Base-by-base conservation (phyloP, 2,888 invertebrate species). In the Drosophila diplacantha region DNA sequence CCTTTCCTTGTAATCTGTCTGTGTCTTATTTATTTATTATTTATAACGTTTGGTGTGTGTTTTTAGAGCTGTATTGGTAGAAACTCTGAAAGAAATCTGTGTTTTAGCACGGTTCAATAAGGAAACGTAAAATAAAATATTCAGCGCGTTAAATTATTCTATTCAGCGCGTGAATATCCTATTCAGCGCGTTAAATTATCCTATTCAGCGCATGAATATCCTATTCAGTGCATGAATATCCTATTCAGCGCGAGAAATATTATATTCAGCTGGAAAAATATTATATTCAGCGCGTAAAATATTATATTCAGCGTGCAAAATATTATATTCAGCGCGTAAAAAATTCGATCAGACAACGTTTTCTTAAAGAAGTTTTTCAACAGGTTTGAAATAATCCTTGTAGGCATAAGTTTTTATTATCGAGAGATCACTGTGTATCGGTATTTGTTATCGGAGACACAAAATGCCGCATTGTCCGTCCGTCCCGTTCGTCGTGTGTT, bases 371-470 rank as follows among this genome's bases (percentile, higher is more conserved):
- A 18, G 2, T 29, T 14, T 4, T 18, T 29, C 3, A 16, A 29
- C 5, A 44, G 18, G 5, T 14, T 7, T 14, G 0, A 46, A 5
- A 20, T 5, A 4, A 3, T 14, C 9, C 5, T 2, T 20, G 8
- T 9, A 31, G 20, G 8, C 29, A 14, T 0, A 14, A 5, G 18
- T 18, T 29, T 8, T 2, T 1, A 29, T n/a, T 29, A 46, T 8
- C n/a, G 20, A 37, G 35, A 5, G 50, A 38, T 14, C 37, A 47
- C 53, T 46, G 56, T 46, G 31, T 22, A 26, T 14, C 11, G 38
- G 31, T 34, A 52, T 52, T 16, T 26, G 34, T 22, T 39, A 44
- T 66, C 44, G 34, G 39, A 55, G 44, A 24, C 47, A 50, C 18
- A 43, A 46, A 49, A 34, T 61, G 37, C 20, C 32, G 37, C 32